Evolutionary conservation across 2,797 vertebrate genomes (phyloP), one percentile per base, ranked within the genome.

Genomic region (Hydrolagus colliei): DNA sequence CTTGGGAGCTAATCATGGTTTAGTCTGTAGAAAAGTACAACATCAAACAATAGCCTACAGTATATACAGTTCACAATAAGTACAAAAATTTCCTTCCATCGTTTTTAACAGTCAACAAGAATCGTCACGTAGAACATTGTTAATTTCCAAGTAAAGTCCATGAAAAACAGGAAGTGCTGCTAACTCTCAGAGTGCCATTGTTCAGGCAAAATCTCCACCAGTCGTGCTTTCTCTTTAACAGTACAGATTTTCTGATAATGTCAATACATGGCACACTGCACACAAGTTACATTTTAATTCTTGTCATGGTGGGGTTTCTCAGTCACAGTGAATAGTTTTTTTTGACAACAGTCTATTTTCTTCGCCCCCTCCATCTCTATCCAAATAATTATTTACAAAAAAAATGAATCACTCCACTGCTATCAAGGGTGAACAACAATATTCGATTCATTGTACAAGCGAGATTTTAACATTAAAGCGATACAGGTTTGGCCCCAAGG

Each of bases 21-120:
- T 52, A 52, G 41, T 3, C 41, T 67, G 35, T 68, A 68, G n/a
- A 32, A 41, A 84, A 84, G 65, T 32, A 68, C 35, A 10, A 84
- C 65, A 84, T 52, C 65, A 84, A 71, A 84, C 79, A 84, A 35
- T 71, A 71, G 27, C 32, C 9, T 84, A 35, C 68, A 84, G 68
- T 84, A 71, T 84, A 18, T 84, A 84, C 79, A 84, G 79, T 71
- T 35, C 68, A 18, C 71, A 84, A 12, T 68, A 68, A 84, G 63
- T 41, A 82, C 63, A 84, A 18, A 84, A 84, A 71, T 41, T 67
- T 41, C 11, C 22, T 14, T 16, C 14, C 12, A 84, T 71, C 16
- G 71, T 27, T 84, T 27, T 84, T 84, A 84, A 84, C 79, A 84
- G 65, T 84, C 79, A 84, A 68, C 65, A 84, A 41, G 79, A 84